Evolutionary conservation across 1,140 invertebrate species (phyloP), one percentile per base, ranked within the genome.

Genomic region (Hyposmocoma kahamanoa): DNA sequence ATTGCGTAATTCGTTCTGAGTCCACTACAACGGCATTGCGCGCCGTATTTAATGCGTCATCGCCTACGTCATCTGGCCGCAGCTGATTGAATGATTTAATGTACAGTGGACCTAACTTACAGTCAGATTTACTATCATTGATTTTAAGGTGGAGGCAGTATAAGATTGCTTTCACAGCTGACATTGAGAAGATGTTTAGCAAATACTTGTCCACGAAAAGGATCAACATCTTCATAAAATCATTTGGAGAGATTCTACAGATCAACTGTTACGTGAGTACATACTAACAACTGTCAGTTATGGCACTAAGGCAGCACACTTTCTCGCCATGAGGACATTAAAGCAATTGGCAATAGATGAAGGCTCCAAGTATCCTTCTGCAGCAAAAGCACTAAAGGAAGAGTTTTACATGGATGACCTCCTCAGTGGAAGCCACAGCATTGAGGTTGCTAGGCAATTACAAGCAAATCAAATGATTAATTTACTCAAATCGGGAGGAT

Each of bases 1-100:
- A 43, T 24, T 6, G 15, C 24, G 42, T 43, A 1, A 1, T 9
- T 6, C 22, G 42, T 8, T 8, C 22, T 6, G 42, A 43, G 8
- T 43, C 42, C 28, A 43, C 24, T 24, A 43, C 42, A 10, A 26
- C 22, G 5, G 15, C 9, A 9, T 13, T 24, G 13, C 22, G 42
- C 10, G 21, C 28, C 8, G 42, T 43, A 15, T 43, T 43, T 20
- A 43, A 43, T 17, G 42, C 42, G 5, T 5, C 22, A 13, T 5
- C 42, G 17, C n/a, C n/a, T 26, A 28, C 19, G 17, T 17, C 42
- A 26, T 8, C 42, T 4, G 24, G 24, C 8, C 19, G 17, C 22
- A 43, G n/a, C 19, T n/a, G n/a, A n/a, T 28, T 43, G 9, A 43
- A 43, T 43, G 42, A 43, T 20, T 24, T 43, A 10, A 43, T 43